Percentiles rank a stretch among this genome's conserved stretches.
Conservation (phyloP, 1,140 invertebrate species). For the Drosophila paulistorum region DNA sequence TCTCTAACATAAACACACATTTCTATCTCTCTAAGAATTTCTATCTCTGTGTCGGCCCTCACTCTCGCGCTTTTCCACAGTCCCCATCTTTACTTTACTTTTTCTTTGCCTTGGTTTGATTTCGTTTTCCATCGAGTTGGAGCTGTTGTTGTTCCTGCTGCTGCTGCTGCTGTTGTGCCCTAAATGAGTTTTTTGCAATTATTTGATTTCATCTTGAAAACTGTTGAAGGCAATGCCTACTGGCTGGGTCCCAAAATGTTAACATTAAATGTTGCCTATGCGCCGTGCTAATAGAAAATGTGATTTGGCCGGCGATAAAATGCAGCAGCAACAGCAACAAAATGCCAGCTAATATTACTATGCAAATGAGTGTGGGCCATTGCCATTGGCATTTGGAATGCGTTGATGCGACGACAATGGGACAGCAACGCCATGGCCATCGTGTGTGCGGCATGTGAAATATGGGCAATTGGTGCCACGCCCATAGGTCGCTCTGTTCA, state of each 20-base stretch:
- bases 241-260: conserved; percentile 57
- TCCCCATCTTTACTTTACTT: conserved; percentile 19
- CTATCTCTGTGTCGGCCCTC: conserved; percentile 17
- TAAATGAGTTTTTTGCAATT: conserved; percentile 80
- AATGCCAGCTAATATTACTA: conserved; percentile 73
- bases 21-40: conserved; percentile 13
- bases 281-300: conserved; percentile 78
- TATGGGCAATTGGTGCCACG: conserved; percentile 59
- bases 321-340: conserved; percentile 58
- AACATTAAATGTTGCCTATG: conserved; percentile 77
- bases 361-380: conserved; percentile 72
- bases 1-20: conserved; percentile 47
- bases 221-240: conserved; percentile 39
- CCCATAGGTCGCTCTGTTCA: conserved; percentile 23
- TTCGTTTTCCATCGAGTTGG: conserved; percentile 45
- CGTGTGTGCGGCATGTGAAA: conserved; percentile 75
- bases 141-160: conserved; percentile 17
- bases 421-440: conserved; percentile 37
- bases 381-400: conserved; percentile 44
- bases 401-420: conserved; percentile 40
- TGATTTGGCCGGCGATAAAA: conserved; percentile 72
- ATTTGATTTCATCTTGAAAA: conserved; percentile 80
- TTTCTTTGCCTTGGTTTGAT: conserved; percentile 61
- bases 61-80: conserved; percentile 1
- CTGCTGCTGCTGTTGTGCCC: conserved; percentile 61